Conservation (phyloP, 1,140 invertebrate species). For the Drosophila orosa region DNA sequence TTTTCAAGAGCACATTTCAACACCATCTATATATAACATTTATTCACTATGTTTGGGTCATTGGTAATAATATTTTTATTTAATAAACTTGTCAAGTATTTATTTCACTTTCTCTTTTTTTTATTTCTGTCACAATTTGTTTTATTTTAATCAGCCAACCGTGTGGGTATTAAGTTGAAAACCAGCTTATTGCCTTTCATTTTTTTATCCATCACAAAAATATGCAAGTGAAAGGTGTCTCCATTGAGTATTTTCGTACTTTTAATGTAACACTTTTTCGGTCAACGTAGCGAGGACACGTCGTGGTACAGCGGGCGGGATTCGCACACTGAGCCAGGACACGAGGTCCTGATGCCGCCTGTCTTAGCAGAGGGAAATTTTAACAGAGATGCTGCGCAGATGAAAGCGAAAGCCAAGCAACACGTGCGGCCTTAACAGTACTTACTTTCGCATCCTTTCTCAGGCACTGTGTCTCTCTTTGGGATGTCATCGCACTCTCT, state of each 20-base stretch:
- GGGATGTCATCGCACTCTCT: slow-evolving; percentile 21
- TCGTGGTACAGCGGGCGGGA: slow-evolving; percentile 11
- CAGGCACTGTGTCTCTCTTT: not conserved
- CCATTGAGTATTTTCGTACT: slow-evolving; percentile 6
- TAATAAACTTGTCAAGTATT: not conserved
- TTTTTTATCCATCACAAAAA: slow-evolving; percentile 2
- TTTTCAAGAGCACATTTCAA: not conserved
- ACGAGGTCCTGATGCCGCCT: slow-evolving; percentile 10
- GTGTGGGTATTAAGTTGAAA: not conserved
- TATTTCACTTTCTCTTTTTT: not conserved
- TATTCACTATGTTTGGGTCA: not conserved
- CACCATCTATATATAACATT: not conserved
- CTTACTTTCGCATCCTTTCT: not conserved
- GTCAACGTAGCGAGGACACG: slow-evolving; percentile 8
- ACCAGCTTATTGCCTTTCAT: not conserved
- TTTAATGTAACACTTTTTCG: slow-evolving; percentile 15
- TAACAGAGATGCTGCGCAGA: slow-evolving; percentile 39
- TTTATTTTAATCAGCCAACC: slow-evolving; percentile 6
- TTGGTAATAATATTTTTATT: not conserved
- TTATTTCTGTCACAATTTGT: not conserved
- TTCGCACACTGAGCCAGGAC: slow-evolving; percentile 26
- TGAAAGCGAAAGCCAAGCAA: slow-evolving; percentile 62
- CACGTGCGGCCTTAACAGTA: slow-evolving; percentile 58
- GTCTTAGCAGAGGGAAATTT: slow-evolving; percentile 33
- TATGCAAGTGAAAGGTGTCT: no score